phyloP scores from a whole-genome alignment of 2,797 vertebrate species.

The Rachycentron canadum region DNA sequence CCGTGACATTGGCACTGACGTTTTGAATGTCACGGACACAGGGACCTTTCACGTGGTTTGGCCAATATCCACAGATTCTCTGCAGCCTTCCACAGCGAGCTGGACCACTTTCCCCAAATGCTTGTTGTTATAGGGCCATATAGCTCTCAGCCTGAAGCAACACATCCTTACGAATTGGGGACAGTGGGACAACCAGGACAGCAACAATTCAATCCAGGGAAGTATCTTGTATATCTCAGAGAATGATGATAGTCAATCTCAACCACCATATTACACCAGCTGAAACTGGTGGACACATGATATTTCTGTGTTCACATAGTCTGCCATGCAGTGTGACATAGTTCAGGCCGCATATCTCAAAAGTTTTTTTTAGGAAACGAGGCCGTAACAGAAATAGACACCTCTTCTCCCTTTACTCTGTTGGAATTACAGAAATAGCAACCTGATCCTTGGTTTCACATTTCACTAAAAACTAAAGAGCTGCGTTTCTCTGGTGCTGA shows the following conservation, averaged over 20 bases:
- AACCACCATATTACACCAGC: not conserved
- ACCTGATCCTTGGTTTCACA: not conserved
- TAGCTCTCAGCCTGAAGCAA: slow-evolving; percentile 10
- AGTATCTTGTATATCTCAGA: not conserved
- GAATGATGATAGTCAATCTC: not conserved
- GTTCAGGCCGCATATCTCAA: not conserved
- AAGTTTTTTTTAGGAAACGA: not conserved
- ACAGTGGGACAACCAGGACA: not conserved
- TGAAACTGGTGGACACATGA: not conserved
- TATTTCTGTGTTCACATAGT: not conserved
- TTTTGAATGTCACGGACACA: slow-evolving; percentile 58
- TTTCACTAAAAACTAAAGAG: not conserved
- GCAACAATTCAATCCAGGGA: not conserved
- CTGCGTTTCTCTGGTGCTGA: not conserved
- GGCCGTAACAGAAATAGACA: not conserved
- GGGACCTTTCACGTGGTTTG: slow-evolving; percentile 49
- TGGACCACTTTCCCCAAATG: not conserved
- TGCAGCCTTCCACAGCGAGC: slow-evolving; percentile 5
- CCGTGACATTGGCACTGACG: slow-evolving; percentile 28
- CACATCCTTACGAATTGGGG: not conserved
- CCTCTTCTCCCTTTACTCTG: not conserved
- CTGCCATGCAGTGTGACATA: not conserved
- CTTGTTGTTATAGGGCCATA: not conserved
- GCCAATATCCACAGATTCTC: slow-evolving; percentile 15
- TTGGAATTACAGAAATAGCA: not conserved